A percentile compares a stretch with the other conserved stretches of the same genome.
Evolutionary conservation across 53 echinoderm and acorn worm species (phyloP).

Genomic region (Crossaster papposus): DNA sequence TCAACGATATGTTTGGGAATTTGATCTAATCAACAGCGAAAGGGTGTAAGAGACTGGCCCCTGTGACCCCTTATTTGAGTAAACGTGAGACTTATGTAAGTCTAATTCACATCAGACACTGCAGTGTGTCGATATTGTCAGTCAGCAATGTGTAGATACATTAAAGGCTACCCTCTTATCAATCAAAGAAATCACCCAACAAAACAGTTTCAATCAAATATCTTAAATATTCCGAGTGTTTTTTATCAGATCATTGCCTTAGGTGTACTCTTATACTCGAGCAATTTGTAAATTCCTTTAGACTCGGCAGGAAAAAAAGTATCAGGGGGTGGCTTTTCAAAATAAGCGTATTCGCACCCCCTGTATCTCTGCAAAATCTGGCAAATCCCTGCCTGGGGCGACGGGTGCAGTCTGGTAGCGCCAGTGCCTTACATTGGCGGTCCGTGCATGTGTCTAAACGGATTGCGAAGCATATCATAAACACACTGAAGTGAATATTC

Average conservation of each 20-base stretch:
- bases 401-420: too few relatives aligned
- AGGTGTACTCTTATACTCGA: background rate
- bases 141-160: too few relatives aligned
- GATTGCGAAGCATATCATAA: slow-evolving; percentile 15
- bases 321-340: background rate
- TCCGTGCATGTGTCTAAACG: slow-evolving; percentile 11
- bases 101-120: too few relatives aligned
- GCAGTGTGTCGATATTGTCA: too few relatives aligned
- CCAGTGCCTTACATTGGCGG: slow-evolving; percentile 7
- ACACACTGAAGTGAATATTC: background rate
- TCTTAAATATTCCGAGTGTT: background rate
- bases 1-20: too few relatives aligned
- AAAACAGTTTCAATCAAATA: background rate
- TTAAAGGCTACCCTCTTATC: too few relatives aligned
- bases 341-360: background rate
- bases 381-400: slow-evolving; percentile 45
- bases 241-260: background rate
- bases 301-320: background rate
- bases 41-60: too few relatives aligned
- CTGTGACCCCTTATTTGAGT: too few relatives aligned
- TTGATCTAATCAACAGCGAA: too few relatives aligned
- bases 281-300: background rate
- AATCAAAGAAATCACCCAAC: too few relatives aligned
- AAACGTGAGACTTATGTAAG: too few relatives aligned
- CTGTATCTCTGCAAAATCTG: slow-evolving; percentile 9